phyloP scores from a whole-genome alignment of 2,113 vertebrate genomes.

The Corvus cornix region DNA sequence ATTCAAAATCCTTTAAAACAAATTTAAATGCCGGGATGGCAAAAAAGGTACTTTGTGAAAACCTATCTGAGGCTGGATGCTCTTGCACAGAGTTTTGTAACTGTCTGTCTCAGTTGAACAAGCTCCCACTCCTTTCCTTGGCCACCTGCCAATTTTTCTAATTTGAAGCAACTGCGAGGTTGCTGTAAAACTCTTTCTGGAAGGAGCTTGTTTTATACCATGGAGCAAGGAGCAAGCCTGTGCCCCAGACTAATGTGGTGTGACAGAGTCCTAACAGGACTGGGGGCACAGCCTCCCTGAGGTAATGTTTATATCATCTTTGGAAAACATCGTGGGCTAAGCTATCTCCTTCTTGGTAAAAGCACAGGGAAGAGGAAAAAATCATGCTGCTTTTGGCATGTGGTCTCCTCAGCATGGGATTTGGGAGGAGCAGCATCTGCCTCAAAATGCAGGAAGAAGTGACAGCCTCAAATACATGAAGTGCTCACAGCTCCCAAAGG shows the following conservation, averaged over 20 bases:
- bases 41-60: conserved; percentile 6
- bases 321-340: conserved; percentile 1
- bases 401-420: not conserved
- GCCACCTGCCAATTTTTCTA: conserved; percentile 74
- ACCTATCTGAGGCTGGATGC: conserved; percentile 41
- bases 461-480: not conserved
- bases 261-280: not conserved
- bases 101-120: conserved; percentile 70
- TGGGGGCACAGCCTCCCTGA: not conserved
- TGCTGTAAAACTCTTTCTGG: conserved; percentile 71
- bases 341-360: not conserved
- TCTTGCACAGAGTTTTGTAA: conserved; percentile 56
- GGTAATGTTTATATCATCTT: conserved; percentile 36
- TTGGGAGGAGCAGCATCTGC: conserved; percentile 32
- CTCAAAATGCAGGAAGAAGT: not conserved
- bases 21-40: not conserved
- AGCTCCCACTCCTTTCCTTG: conserved; percentile 71
- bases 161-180: conserved; percentile 83
- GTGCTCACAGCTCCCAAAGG: not conserved
- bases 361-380: conserved; percentile 16
- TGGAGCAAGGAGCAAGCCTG: not conserved
- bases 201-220: conserved; percentile 43
- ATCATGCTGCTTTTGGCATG: conserved; percentile 22
- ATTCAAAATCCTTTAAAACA: conserved; percentile 8
- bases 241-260: not conserved